Percentiles rank a stretch among this genome's conserved stretches.
Conservation (phyloP, 2,797 vertebrate genomes). For the Sternarchorhynchus goeldii region DNA sequence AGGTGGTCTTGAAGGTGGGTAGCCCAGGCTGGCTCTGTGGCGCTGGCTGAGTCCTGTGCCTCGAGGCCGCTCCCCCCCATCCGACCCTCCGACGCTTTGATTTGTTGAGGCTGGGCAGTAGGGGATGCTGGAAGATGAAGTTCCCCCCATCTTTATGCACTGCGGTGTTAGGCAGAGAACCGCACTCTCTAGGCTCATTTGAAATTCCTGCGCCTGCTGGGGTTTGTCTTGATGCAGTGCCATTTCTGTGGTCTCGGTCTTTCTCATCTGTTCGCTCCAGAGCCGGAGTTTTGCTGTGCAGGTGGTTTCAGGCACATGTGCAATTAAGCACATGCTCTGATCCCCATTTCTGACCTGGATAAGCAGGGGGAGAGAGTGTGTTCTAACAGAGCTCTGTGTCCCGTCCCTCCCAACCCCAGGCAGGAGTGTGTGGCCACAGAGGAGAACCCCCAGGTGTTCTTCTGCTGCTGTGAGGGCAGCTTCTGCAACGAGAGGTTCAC, state of each 20-base stretch:
- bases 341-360: background rate
- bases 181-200: too few species aligned
- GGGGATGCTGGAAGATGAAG: background rate
- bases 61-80: background rate
- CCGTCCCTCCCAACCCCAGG: slow-evolving; percentile 64
- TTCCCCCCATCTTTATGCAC: too few species aligned
- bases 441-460: slow-evolving; percentile 95
- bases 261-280: too few species aligned
- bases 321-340: background rate
- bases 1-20: background rate
- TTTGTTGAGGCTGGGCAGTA: background rate
- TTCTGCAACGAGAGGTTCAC: slow-evolving; percentile 93
- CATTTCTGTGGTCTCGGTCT: too few species aligned
- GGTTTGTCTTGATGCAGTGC: too few species aligned
- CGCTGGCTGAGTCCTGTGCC: slow-evolving; percentile 22
- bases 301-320: too few species aligned
- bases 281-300: too few species aligned
- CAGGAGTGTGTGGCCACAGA: slow-evolving; percentile 93
- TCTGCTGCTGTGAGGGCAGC: slow-evolving; percentile 97
- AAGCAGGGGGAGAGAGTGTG: background rate
- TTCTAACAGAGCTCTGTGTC: slow-evolving; percentile 6
- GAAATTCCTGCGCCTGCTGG: too few species aligned
- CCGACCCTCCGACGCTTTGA: background rate
- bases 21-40: background rate
- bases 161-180: too few species aligned